Evolutionary conservation across 2,797 vertebrate genomes (phyloP).

Genomic region (Steatocranus sp.): DNA sequence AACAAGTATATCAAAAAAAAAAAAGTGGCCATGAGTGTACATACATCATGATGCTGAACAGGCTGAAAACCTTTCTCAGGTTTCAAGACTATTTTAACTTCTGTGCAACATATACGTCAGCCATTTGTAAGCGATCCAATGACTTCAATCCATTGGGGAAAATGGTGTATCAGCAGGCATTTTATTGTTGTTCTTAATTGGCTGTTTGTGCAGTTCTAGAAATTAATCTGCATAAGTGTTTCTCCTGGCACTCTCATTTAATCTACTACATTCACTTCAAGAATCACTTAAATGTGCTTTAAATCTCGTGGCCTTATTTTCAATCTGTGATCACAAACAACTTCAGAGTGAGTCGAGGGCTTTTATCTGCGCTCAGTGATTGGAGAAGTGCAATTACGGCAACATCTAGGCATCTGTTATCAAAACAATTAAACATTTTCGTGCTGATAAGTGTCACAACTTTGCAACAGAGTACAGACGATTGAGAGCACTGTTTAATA

Average conservation of each 20-base stretch:
- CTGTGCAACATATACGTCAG: neutral
- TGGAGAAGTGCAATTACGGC: conserved; percentile 5
- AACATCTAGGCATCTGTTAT: conserved; percentile 8
- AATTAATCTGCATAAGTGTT: neutral
- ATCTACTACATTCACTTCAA: neutral
- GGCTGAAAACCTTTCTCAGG: neutral
- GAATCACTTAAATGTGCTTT: neutral
- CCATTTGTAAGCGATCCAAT: neutral
- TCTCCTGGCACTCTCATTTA: neutral
- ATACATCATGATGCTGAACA: neutral
- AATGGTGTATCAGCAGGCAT: neutral
- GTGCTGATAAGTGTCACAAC: neutral
- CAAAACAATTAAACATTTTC: conserved; percentile 9
- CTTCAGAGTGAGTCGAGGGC: neutral
- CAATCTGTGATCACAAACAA: conserved; percentile 10
- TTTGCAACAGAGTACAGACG: neutral
- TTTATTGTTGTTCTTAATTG: neutral
- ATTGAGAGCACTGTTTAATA: neutral
- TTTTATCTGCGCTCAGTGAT: conserved; percentile 12
- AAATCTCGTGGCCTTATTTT: neutral
- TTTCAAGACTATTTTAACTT: neutral
- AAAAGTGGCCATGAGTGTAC: neutral
- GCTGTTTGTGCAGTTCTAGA: neutral
- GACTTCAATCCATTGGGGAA: neutral
- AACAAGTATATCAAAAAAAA: neutral